Conservation (phyloP, 2,113 vertebrate genomes). For the Puma concolor region DNA sequence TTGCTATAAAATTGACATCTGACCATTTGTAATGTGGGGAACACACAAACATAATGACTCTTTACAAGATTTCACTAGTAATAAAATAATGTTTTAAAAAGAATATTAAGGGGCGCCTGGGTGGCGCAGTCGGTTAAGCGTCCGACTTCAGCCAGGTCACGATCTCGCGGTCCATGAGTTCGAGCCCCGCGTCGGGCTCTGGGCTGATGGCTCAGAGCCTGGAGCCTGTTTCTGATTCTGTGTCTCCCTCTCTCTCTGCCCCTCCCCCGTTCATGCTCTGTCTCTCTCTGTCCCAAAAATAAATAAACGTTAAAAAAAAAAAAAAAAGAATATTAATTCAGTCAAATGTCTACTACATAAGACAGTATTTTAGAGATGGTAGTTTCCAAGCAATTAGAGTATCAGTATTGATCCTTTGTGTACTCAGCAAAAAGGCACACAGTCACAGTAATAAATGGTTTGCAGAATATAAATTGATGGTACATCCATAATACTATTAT, state of each 20-base stretch:
- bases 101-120: too few species aligned
- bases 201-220: too few species aligned
- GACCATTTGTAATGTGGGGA: not conserved
- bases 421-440: conserved; percentile 12
- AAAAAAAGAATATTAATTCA: conserved; percentile 26
- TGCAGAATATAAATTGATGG: not conserved
- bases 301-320: too few species aligned
- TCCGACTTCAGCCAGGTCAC: too few species aligned
- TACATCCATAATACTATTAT: conserved; percentile 53
- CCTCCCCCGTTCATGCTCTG: too few species aligned
- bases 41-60: not conserved
- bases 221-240: too few species aligned
- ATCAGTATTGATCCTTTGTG: conserved; percentile 6
- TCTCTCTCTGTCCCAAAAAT: too few species aligned
- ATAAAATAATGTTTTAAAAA: conserved; percentile 30
- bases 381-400: conserved; percentile 45
- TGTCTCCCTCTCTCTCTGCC: too few species aligned
- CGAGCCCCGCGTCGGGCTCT: too few species aligned
- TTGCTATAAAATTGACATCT: conserved; percentile 44
- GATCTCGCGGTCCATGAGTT: too few species aligned
- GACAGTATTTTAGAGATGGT: not conserved
- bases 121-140: too few species aligned
- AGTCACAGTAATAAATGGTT: not conserved
- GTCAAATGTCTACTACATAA: conserved; percentile 5
- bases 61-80: not conserved